Evolutionary conservation across 2,888 invertebrate species (phyloP).

Genomic region (Orthonychiurus folsomi): DNA sequence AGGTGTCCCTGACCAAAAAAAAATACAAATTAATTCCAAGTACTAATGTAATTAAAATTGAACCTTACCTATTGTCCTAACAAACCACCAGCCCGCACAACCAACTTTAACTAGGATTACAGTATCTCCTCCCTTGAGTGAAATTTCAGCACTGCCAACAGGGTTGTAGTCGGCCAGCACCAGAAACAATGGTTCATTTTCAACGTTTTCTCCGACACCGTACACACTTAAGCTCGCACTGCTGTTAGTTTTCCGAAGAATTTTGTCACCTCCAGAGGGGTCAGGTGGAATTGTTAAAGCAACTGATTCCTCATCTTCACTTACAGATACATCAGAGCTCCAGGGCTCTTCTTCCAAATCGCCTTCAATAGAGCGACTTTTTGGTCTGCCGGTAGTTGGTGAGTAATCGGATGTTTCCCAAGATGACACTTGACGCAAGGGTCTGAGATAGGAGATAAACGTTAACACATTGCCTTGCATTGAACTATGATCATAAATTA

Average conservation of each 20-base stretch:
- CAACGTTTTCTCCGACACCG: slow-evolving; percentile 34
- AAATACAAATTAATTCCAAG: too few relatives aligned
- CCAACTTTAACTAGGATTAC: slow-evolving; percentile 85
- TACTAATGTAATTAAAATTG: background rate
- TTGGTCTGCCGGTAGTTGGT: slow-evolving; percentile 42
- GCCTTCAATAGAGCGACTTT: slow-evolving; percentile 42
- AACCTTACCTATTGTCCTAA: slow-evolving; percentile 49
- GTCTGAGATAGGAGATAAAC: slow-evolving; percentile 50
- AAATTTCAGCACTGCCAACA: slow-evolving; percentile 80
- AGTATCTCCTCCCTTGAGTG: slow-evolving; percentile 79
- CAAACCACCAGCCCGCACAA: slow-evolving; percentile 95
- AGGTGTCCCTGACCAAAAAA: background rate
- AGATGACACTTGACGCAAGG: slow-evolving; percentile 65
- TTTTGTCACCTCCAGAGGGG: slow-evolving; percentile 8
- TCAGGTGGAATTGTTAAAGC: slow-evolving; percentile 13
- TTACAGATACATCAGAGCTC: slow-evolving; percentile 86
- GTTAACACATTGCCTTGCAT: too few relatives aligned
- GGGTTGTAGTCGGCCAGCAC: slow-evolving; percentile 89
- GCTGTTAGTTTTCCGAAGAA: slow-evolving; percentile 10
- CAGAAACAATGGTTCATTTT: slow-evolving; percentile 57
- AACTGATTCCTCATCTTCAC: slow-evolving; percentile 66
- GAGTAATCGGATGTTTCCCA: slow-evolving; percentile 56
- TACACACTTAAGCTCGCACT: slow-evolving; percentile 20
- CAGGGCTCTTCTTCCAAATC: slow-evolving; percentile 68
- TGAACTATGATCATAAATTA: too few relatives aligned